Evolutionary conservation across 2,888 invertebrate genomes (phyloP), one percentile per base, ranked within the genome.

Genomic region (Leptinotarsa juncta): DNA sequence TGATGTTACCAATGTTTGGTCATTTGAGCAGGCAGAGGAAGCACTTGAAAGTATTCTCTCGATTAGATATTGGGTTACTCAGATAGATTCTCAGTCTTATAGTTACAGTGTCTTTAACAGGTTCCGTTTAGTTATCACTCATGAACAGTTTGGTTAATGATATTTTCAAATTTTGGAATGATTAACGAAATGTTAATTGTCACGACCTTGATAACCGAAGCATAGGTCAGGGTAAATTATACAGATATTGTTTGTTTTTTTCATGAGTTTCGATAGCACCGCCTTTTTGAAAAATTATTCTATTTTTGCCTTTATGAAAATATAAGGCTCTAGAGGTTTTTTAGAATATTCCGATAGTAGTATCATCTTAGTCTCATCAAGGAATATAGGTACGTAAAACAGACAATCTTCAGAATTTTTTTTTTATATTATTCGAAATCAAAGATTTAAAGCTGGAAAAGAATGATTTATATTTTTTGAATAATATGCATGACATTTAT

Each of bases 21-120:
- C 62, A n/a, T 62, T 42, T n/a, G 26, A 42, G 62, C 16, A n/a
- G 62, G 62, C 16, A n/a, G 62, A 62, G n/a, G 62, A 62, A 32
- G 62, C 62, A 32, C 62, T 62, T n/a, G 42, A 62, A 32, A 32
- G 62, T 16, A 42, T n/a, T 32, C 23, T 57, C 57, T 57, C 20
- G 23, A 3, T 57, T 57, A 57, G 57, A 26, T 10, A 57, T 57
- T 57, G 4, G 12, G 57, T 57, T 57, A 57, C 57, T 14, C 10
- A 23, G 57, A 57, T 42, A 23, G 23, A 23, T 20, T 57, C 16
- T 20, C 23, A 0, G 10, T 23, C 23, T 57, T 20, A 23, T 20
- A 23, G 23, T 4, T 14, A 57, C 4, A 23, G 4, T 57, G 57
- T 15, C 15, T 20, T 23, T 4, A 57, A 16, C 57, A 57, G 16